Percentiles rank a stretch among this genome's conserved stretches.
Evolutionary conservation across 2,888 invertebrate genomes (phyloP).

Genomic region (Cephus spinipes): DNA sequence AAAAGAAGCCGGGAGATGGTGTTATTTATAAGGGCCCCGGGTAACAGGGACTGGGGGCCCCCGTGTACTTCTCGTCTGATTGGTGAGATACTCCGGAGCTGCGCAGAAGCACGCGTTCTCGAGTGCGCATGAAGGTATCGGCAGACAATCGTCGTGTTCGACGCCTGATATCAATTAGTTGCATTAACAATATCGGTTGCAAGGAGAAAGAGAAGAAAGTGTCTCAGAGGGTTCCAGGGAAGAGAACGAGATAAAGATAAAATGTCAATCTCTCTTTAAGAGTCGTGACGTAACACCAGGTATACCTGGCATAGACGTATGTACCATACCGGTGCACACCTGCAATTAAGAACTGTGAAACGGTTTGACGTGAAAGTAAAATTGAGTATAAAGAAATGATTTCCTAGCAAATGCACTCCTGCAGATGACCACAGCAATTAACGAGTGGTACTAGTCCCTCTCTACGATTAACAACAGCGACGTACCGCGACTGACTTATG

Average conservation of each 20-base stretch:
- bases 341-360: background rate
- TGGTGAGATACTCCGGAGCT: background rate
- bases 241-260: background rate
- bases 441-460: background rate
- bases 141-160: background rate
- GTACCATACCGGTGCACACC: background rate
- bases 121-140: background rate
- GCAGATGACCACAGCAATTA: background rate
- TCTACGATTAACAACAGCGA: background rate
- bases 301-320: background rate
- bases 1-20: conserved; percentile 60
- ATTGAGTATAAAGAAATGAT: background rate
- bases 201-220: background rate
- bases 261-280: background rate
- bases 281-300: background rate
- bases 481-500: background rate
- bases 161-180: background rate
- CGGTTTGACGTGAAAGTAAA: background rate
- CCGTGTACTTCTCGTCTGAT: background rate
- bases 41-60: background rate
- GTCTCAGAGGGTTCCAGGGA: background rate
- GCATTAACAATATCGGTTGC: background rate
- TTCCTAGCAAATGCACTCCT: background rate
- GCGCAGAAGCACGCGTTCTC: background rate
- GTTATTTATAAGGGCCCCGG: conserved; percentile 59